A percentile compares a stretch with the other conserved stretches of the same genome.
phyloP scores from a whole-genome alignment of 2,888 invertebrate genomes.

The Pilophorus perplexus region DNA sequence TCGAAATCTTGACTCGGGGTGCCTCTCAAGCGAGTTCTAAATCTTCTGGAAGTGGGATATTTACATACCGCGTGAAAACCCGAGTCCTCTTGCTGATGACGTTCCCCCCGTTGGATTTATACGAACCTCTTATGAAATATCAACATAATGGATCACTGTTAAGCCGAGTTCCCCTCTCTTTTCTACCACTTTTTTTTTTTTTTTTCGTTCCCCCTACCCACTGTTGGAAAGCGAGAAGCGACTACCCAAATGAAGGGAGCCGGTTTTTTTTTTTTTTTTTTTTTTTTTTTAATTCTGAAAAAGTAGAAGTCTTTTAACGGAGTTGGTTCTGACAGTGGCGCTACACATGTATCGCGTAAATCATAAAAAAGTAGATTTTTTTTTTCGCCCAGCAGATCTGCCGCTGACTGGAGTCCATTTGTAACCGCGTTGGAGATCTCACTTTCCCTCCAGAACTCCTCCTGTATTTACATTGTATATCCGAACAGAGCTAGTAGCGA shows the following conservation, averaged over 20 bases:
- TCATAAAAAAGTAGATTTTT: constrained; percentile 26
- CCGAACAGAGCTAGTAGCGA: not conserved
- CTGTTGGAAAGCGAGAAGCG: no score
- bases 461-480: constrained; percentile 20
- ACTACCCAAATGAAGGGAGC: constrained; percentile 9
- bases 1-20: not conserved
- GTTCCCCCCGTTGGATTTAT: constrained; percentile 18
- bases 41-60: not conserved
- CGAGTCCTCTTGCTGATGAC: constrained; percentile 15
- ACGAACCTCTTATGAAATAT: constrained; percentile 21
- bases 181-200: constrained; percentile 5
- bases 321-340: constrained; percentile 39
- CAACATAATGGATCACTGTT: constrained; percentile 31
- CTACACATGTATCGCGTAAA: constrained; percentile 40
- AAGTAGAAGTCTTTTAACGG: constrained; percentile 37
- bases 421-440: constrained; percentile 28
- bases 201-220: constrained; percentile 1
- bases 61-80: constrained; percentile 17
- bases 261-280: constrained; percentile 12
- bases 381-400: constrained; percentile 16
- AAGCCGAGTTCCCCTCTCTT: constrained; percentile 3
- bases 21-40: not conserved
- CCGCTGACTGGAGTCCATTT: constrained; percentile 36
- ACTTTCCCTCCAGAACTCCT: not conserved
- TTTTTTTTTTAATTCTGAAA: constrained; percentile 13